Conservation (phyloP, 2,888 invertebrate genomes). For the Pocota personata region DNA sequence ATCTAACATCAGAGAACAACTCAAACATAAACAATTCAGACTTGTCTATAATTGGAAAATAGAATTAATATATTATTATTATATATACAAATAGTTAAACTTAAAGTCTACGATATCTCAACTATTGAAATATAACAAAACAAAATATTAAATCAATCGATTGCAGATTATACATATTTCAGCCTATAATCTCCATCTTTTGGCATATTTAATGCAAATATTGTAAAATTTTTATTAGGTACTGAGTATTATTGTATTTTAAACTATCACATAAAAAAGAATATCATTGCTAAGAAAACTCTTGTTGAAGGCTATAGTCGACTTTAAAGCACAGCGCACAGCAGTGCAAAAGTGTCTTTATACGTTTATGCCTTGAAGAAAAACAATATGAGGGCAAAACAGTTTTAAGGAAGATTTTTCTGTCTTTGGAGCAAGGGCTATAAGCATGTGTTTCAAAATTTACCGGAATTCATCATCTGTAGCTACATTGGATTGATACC, state of each 20-base stretch:
- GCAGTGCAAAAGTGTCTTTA: too few species aligned
- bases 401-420: too few species aligned
- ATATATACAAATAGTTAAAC: conserved; percentile 4
- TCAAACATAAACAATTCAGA: conserved; percentile 19
- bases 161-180: background rate
- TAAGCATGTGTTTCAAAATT: too few species aligned
- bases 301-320: conserved; percentile 23
- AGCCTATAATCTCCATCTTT: background rate
- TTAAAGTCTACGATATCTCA: conserved; percentile 6
- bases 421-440: too few species aligned
- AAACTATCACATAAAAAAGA: background rate
- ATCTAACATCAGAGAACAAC: background rate
- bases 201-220: conserved; percentile 24
- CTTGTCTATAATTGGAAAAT: conserved; percentile 26
- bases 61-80: conserved; percentile 24
- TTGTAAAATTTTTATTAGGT: background rate
- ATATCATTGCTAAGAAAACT: background rate
- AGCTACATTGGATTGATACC: too few species aligned
- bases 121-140: conserved; percentile 3
- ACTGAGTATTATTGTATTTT: conserved; percentile 12
- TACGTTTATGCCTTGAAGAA: too few species aligned
- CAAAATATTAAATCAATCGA: background rate
- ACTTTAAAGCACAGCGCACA: too few species aligned
- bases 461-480: too few species aligned
- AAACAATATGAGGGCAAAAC: too few species aligned